Evolutionary conservation across 2,888 invertebrate species (phyloP).

Genomic region (Noctua janthina): DNA sequence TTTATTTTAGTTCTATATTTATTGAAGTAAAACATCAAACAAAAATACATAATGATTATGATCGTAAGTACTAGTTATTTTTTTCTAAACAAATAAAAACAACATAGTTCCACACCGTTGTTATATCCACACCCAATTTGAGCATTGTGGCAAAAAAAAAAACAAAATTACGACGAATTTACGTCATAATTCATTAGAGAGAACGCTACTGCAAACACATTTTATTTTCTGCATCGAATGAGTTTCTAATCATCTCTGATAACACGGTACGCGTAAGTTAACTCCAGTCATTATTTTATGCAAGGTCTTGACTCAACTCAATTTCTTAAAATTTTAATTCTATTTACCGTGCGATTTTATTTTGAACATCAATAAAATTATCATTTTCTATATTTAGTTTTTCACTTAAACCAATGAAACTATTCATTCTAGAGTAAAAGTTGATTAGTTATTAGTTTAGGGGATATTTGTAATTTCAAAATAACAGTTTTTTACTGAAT

Average conservation of each 20-base stretch:
- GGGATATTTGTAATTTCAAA: no score
- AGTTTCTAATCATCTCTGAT: conserved; percentile 17
- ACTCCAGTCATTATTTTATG: conserved; percentile 41
- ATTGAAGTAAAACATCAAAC: no score
- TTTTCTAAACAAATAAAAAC: no score
- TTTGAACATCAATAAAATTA: not conserved
- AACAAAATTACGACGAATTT: not conserved
- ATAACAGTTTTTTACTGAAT: no score
- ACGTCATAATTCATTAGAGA: not conserved
- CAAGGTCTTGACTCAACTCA: conserved; percentile 36
- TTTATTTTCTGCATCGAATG: conserved; percentile 12
- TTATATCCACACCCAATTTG: not conserved
- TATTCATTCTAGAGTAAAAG: no score
- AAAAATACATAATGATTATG: no score
- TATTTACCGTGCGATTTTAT: conserved; percentile 34
- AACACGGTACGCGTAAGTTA: conserved; percentile 36
- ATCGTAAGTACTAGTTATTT: no score
- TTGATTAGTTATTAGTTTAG: no score
- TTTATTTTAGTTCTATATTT: no score
- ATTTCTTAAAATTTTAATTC: not conserved
- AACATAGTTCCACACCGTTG: not conserved
- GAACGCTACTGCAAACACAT: not conserved
- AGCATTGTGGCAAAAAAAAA: not conserved
- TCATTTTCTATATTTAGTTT: no score
- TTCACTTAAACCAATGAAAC: no score